These are phyloP conservation scores for Hucho hucho DNA, from an alignment of 2,113 vertebrate species.

Conservation along the genomic window DNA sequence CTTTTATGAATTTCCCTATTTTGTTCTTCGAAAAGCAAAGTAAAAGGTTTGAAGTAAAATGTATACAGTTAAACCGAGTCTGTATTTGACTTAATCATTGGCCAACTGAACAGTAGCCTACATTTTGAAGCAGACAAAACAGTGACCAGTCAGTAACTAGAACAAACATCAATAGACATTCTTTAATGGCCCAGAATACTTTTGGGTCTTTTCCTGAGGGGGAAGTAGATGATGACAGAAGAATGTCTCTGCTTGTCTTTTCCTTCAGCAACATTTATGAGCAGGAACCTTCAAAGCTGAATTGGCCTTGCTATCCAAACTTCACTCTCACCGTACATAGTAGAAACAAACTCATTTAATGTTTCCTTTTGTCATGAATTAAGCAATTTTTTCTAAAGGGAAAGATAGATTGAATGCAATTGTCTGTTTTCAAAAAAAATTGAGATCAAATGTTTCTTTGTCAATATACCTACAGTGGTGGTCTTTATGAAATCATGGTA, in stretches of 20 bases:
- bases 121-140: not conserved
- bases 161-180: not conserved
- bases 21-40: slow-evolving; percentile 18
- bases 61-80: not conserved
- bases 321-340: slow-evolving; percentile 1
- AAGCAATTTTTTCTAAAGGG: no score
- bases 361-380: not conserved
- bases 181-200: not conserved
- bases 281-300: slow-evolving; percentile 37
- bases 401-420: no score
- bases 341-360: not conserved
- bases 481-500: not conserved
- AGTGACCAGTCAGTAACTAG: not conserved
- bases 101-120: not conserved
- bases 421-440: no score
- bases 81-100: not conserved
- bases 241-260: slow-evolving; percentile 44
- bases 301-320: slow-evolving; percentile 13
- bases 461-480: not conserved
- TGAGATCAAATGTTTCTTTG: not conserved
- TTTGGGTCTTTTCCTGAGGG: not conserved
- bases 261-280: slow-evolving; percentile 38
- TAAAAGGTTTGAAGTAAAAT: not conserved
- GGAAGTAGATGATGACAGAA: slow-evolving; percentile 23
- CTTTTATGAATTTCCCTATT: slow-evolving; percentile 54